These are phyloP conservation scores for Aradophagus sp. DNA, from an alignment of 1,140 invertebrate genomes.

Conservation along the genomic window DNA sequence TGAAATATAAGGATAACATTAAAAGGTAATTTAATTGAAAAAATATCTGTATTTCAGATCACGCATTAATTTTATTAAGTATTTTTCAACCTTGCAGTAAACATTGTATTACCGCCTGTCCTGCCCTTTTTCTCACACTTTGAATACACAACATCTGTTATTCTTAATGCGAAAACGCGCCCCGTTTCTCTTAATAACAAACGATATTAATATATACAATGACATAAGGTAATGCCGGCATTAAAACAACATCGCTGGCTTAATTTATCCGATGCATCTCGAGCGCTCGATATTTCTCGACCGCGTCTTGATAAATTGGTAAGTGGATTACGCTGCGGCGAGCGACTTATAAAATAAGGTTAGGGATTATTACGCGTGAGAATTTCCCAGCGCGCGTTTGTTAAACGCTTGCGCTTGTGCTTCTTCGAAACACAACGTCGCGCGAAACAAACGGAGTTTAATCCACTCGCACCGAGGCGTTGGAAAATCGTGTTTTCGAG, in stretches of 20 bases:
- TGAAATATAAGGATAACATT: too few relatives aligned
- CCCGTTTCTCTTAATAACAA: conserved; percentile 24
- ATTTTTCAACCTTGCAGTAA: too few relatives aligned
- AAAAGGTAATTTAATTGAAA: too few relatives aligned
- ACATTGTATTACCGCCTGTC: too few relatives aligned
- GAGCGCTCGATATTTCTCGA: conserved; percentile 37
- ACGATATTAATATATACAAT: conserved; percentile 25
- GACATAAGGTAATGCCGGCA: conserved; percentile 29
- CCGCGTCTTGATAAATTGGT: conserved; percentile 37
- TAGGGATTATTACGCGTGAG: conserved; percentile 46
- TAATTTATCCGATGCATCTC: conserved; percentile 22
- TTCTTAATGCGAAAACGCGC: conserved; percentile 14
- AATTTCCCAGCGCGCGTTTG: conserved; percentile 43
- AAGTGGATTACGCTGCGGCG: conserved; percentile 41
- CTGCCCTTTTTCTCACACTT: conserved; percentile 20
- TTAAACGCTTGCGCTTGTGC: conserved; percentile 1
- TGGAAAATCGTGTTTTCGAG: too few relatives aligned
- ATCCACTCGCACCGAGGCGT: too few relatives aligned
- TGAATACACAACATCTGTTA: not conserved
- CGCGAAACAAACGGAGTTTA: too few relatives aligned
- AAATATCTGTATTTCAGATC: too few relatives aligned
- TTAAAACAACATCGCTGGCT: conserved; percentile 32
- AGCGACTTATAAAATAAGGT: conserved; percentile 40
- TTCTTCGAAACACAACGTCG: too few relatives aligned
- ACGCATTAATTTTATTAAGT: too few relatives aligned